Base-by-base conservation (phyloP, 2,113 vertebrate genomes). In the Pardalotus punctatus region DNA sequence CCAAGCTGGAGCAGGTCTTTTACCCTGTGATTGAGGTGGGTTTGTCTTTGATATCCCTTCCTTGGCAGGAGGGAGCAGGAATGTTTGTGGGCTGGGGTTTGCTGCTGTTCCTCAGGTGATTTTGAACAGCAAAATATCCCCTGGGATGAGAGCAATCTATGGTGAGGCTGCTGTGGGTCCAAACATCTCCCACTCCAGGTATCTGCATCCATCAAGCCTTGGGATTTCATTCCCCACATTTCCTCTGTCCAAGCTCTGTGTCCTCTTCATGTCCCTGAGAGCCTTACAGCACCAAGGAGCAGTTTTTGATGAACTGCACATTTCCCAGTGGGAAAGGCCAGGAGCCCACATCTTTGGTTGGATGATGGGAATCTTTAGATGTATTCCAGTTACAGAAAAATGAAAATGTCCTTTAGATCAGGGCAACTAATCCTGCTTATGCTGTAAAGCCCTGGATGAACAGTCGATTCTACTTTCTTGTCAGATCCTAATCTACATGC, bases 401-500 rank as follows among this genome's bases (percentile, higher is more conserved):
- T 96, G 77, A 94, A 96, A 97, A 96, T 88, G 94, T 92, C 80
- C 93, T 96, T 97, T 95, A 86, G 90, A 95, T 92, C 80, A 67
- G 94, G 67, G 84, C 78, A 94, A 96, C 95, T 97, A 97, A 97
- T 97, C 94, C 93, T 84, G 87, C 92, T 97, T 95, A 89, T 92
- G 76, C 94, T 95, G 89, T 92, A 95, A 97, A 97, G 86, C 80
- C 79, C 71, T 23, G 56, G 87, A 87, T 2, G 38, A 97, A 84
- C 81, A 93, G 90, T 94, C 23, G 53, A 94, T 97, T 95, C 89
- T n/a, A 90, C 88, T 95, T 84, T 69, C 91, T 71, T 83, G 92
- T 97, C 96, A 94, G 97, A 98, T 98, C 88, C 92, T 97, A 97
- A 98, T 97, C 97, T 97, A 91, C 96, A 94, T 54, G 57, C 71